Base-by-base conservation (phyloP, 2,888 invertebrate genomes). In the Orthosia cruda region DNA sequence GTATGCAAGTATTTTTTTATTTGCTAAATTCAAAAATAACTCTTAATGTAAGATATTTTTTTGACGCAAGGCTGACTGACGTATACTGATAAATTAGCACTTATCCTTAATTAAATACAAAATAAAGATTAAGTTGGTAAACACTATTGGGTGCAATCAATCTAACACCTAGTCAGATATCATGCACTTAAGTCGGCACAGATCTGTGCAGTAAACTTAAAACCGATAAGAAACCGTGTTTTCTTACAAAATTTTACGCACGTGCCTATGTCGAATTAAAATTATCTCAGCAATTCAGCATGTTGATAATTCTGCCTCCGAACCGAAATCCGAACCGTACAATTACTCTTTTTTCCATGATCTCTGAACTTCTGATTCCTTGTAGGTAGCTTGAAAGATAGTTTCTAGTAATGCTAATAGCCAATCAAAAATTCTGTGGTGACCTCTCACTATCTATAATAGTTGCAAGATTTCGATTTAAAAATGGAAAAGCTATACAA, bases 91-190 rank as follows among this genome's bases (percentile, higher is more conserved):
- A 73, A 77, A 52, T 73, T 32, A 11, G 47, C 16, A 52, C 52
- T 80, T 74, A 73, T 74, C 52, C 65, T n/a, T 62, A 26, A 32
- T 47, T 73, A 72, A 52, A 77, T 52, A 62, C 45, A 61, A 73
- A 66, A 65, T 47, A 66, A 71, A 65, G 79, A 72, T 73, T 71
- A 77, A 49, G 40, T 71, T 15, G 18, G 58, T 54, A 61, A 66
- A 78, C 32, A 77, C 52, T 49, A 66, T 75, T 63, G 47, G 52
- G 16, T 32, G 32, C 23, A 66, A 73, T 62, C 61, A 50, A 62
- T 72, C 50, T 57, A 59, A 66, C 16, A 65, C 49, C 13, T 64
- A 47, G 47, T 64, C 40, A 72, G 63, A 72, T 78, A 66, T 40
- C 61, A 20, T 79, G 73, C 65, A 62, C 54, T 16, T 40, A 71